These are phyloP conservation scores for Hucho hucho DNA, from an alignment of 2,113 vertebrate genomes.

Conservation along the genomic window DNA sequence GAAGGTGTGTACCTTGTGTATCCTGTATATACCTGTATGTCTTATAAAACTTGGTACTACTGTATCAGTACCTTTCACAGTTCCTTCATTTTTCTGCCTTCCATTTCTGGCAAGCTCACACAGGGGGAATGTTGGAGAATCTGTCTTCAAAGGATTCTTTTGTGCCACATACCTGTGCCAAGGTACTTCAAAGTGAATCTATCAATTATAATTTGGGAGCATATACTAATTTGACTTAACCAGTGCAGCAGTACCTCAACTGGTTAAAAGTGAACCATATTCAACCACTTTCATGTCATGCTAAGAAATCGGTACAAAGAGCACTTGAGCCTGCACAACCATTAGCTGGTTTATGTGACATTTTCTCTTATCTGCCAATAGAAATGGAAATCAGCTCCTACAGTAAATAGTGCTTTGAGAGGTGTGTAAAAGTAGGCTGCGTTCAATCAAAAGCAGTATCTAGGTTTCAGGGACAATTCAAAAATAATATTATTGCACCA, in stretches of 20 bases:
- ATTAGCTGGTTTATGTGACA: slow-evolving; percentile 41
- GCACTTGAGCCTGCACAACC: slow-evolving; percentile 20
- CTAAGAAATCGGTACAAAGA: slow-evolving; percentile 30
- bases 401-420: slow-evolving; percentile 47
- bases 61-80: neutral
- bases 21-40: too few relatives aligned
- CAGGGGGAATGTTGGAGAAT: slow-evolving; percentile 29
- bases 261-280: slow-evolving; percentile 17
- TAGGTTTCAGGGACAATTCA: slow-evolving; percentile 66
- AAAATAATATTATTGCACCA: slow-evolving; percentile 45
- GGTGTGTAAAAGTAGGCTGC: slow-evolving; percentile 47
- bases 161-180: slow-evolving; percentile 26
- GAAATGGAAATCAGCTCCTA: slow-evolving; percentile 63
- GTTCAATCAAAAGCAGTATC: slow-evolving; percentile 51
- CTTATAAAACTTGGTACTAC: too few relatives aligned
- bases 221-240: slow-evolving; percentile 19
- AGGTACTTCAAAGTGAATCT: slow-evolving; percentile 42
- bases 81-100: slow-evolving; percentile 27
- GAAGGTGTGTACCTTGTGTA: too few relatives aligned
- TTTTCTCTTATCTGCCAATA: slow-evolving; percentile 42
- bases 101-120: slow-evolving; percentile 29
- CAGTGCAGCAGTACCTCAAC: slow-evolving; percentile 4
- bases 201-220: slow-evolving; percentile 37
- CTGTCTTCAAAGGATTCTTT: slow-evolving; percentile 49
- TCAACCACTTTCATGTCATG: slow-evolving; percentile 23